Evolutionary conservation across 2,113 vertebrate species (phyloP), one percentile per base, ranked within the genome.

Genomic region (Dasyprocta punctata): DNA sequence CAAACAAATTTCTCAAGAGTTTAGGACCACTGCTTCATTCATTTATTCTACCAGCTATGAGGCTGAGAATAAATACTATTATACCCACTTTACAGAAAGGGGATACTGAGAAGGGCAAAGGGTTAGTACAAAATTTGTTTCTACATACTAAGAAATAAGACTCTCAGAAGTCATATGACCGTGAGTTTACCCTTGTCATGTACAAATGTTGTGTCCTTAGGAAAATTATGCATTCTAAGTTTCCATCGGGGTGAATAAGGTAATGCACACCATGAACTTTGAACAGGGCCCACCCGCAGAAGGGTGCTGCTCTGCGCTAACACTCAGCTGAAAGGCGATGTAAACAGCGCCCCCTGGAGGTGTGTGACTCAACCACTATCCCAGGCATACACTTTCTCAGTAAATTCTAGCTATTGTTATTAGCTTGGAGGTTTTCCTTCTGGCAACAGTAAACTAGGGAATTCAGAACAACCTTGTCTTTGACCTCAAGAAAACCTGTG

Each of bases 1-100:
- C 10, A 0, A 1, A 36, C 11, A 87, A 89, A 60, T 33, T 28
- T 65, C 54, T 36, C 5, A 20, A 77, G 67, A 95, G 30, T 58
- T 88, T 87, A 84, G 60, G 30, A 5, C 6, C 26, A 30, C 30
- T 13, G 19, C 56, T 88, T 60, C 49, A 65, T 87, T 86, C 63
- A 88, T 67, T 89, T 87, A 63, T 36, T 77, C 77, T 78, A 6
- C 9, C 36, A 67, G 44, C 13, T n/a, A 24, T 2, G 2, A 83
- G 2, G 19, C 54, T 28, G 49, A 87, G 2, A 92, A 60, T 86
- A 71, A 93, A 89, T 52, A n/a, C 1, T 4, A 1, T 9, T 26
- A 20, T 47, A 4, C 20, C 95, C 92, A 96, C 90, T 81, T 93
- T 92, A 77, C 14, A 93, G 71, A 65, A 24, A 33, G 41, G 26